These are phyloP conservation scores for Crotophaga sulcirostris DNA, from an alignment of 2,113 vertebrate species.

Conservation along the genomic window DNA sequence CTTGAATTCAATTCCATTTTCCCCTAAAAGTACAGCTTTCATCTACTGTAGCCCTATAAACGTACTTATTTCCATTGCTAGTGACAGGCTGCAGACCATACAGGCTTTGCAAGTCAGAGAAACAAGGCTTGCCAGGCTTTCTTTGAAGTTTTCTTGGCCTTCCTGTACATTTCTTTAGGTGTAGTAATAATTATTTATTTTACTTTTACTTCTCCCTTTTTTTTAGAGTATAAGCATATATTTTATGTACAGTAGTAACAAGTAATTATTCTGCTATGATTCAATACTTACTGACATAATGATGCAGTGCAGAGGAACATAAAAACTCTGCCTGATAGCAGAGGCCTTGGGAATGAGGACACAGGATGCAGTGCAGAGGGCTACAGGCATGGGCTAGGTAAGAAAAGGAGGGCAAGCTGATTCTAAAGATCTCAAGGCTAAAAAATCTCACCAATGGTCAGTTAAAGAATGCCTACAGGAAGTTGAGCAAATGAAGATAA, in stretches of 20 bases:
- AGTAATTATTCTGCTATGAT: fast-evolving
- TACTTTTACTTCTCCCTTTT: neutral
- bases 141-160: neutral
- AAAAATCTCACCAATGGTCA: neutral
- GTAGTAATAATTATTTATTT: neutral
- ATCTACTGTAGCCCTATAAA: neutral
- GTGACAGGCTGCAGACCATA: neutral
- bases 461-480: neutral
- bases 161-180: neutral
- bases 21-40: neutral
- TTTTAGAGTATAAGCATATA: neutral
- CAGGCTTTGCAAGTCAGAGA: neutral
- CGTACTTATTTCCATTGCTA: fast-evolving
- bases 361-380: neutral
- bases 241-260: neutral
- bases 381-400: neutral
- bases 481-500: neutral
- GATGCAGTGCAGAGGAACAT: neutral
- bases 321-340: neutral
- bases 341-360: neutral
- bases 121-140: neutral
- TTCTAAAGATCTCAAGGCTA: neutral
- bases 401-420: neutral
- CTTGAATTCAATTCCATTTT: neutral
- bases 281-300: neutral